Evolutionary conservation across 2,797 vertebrate species (phyloP).

Genomic region (Eleutherodactylus coqui): DNA sequence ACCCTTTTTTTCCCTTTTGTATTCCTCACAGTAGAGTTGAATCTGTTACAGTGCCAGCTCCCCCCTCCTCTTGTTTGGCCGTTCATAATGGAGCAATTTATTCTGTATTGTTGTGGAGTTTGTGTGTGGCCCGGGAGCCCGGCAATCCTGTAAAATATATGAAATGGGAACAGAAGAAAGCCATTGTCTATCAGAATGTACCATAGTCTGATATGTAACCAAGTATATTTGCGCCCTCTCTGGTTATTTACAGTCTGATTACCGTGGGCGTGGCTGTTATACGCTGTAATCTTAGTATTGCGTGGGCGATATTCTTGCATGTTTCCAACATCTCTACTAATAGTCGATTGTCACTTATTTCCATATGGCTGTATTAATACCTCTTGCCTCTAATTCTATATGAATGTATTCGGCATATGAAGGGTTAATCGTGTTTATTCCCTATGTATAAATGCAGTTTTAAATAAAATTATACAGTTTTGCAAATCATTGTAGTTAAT

Average conservation of each 20-base stretch:
- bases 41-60: background rate
- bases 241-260: background rate
- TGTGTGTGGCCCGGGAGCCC: constrained; percentile 10
- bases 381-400: background rate
- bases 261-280: background rate
- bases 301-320: background rate
- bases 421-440: background rate
- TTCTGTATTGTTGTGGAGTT: background rate
- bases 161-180: background rate
- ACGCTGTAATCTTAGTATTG: background rate
- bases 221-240: background rate
- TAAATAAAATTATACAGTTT: too few relatives aligned
- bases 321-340: background rate
- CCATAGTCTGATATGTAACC: background rate
- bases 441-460: too few relatives aligned
- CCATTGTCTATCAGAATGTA: background rate
- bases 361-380: background rate
- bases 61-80: background rate
- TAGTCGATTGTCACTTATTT: background rate
- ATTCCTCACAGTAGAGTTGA: background rate
- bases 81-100: background rate
- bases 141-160: background rate
- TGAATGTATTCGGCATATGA: background rate
- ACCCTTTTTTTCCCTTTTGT: background rate
- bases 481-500: too few relatives aligned